A percentile compares a stretch with the other conserved stretches of the same genome.
phyloP scores from a whole-genome alignment of 2,797 vertebrate species.

The Enteromius radiatus region DNA sequence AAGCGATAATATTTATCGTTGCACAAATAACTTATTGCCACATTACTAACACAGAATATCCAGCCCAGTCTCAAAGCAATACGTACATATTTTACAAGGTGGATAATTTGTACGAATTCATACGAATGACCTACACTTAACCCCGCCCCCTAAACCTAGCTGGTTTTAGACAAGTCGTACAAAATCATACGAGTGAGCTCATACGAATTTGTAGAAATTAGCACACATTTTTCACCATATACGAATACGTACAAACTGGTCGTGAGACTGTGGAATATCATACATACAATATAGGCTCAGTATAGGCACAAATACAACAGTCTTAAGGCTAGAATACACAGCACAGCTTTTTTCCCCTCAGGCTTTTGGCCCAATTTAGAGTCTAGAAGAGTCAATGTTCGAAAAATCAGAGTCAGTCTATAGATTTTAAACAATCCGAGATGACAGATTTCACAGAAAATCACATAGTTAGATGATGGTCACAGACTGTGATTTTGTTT shows the following conservation, averaged over 20 bases:
- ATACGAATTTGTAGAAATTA: too few relatives aligned
- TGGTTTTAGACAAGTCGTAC: too few relatives aligned
- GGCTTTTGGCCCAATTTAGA: neutral
- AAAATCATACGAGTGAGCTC: too few relatives aligned
- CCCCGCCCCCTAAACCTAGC: too few relatives aligned
- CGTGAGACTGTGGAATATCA: neutral
- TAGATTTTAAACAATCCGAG: neutral
- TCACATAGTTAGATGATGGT: neutral
- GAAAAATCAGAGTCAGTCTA: conserved; percentile 2
- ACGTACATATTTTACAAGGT: too few relatives aligned
- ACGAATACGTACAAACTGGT: too few relatives aligned
- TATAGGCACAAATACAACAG: neutral
- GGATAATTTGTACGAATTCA: too few relatives aligned
- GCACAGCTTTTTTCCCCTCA: neutral
- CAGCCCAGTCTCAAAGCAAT: too few relatives aligned
- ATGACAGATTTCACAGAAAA: neutral
- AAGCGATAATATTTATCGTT: neutral
- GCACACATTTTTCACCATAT: too few relatives aligned
- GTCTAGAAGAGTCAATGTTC: neutral
- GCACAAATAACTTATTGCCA: neutral
- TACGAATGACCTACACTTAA: too few relatives aligned
- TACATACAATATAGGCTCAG: neutral
- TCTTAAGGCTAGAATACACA: conserved; percentile 2
- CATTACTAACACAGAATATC: neutral
- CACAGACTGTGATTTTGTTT: neutral